Evolutionary conservation across 2,888 invertebrate species (phyloP).

Genomic region (Phaedon cochleariae): DNA sequence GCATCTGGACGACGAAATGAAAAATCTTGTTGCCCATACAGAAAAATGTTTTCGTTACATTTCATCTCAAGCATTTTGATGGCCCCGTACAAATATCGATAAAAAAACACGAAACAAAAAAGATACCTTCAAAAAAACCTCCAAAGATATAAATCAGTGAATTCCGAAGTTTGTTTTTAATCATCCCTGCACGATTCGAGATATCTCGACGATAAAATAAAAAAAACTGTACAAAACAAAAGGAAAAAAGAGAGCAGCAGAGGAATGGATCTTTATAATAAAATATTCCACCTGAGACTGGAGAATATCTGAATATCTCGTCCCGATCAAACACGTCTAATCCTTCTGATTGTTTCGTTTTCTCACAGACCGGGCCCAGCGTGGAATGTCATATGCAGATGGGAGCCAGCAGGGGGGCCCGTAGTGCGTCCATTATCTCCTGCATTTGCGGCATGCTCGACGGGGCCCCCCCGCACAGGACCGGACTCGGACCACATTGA

Average conservation of each 20-base stretch:
- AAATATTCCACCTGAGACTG: conserved; percentile 21
- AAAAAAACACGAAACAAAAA: conserved; percentile 13
- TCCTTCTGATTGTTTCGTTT: conserved; percentile 55
- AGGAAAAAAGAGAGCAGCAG: conserved; percentile 7
- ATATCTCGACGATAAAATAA: conserved; percentile 26
- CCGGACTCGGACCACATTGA: conserved; percentile 9
- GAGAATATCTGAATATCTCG: too few species aligned
- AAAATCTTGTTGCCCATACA: background rate
- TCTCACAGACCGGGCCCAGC: conserved; percentile 50
- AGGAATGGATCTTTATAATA: conserved; percentile 21
- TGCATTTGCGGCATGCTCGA: conserved; percentile 39
- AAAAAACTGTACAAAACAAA: conserved; percentile 17
- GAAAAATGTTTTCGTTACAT: background rate
- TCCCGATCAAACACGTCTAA: conserved; percentile 33
- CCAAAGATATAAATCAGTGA: conserved; percentile 32
- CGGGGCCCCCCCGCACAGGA: conserved; percentile 22
- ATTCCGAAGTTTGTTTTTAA: conserved; percentile 30
- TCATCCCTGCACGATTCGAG: conserved; percentile 22
- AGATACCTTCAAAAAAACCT: background rate
- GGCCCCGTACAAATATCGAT: background rate
- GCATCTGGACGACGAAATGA: background rate
- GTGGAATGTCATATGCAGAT: conserved; percentile 55
- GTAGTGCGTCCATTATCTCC: conserved; percentile 35
- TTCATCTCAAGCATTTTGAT: background rate
- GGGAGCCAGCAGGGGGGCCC: conserved; percentile 47